A percentile compares a stretch with the other conserved stretches of the same genome.
Conservation (phyloP, 2,888 invertebrate genomes). For the Cheilosia pagana region DNA sequence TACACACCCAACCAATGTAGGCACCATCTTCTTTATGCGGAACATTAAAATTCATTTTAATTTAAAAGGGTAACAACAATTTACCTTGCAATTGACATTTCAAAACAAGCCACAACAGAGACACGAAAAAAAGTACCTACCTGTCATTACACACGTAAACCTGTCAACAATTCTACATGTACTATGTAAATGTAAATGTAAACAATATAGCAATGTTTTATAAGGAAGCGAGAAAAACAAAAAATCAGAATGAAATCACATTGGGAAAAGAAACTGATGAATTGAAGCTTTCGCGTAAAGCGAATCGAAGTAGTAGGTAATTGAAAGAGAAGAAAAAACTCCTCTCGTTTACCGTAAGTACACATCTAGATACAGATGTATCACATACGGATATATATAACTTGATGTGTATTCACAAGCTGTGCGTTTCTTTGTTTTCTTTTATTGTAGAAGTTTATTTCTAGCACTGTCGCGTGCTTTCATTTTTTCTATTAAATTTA, state of each 20-base stretch:
- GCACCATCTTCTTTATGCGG: background rate
- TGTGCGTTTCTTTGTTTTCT: slow-evolving; percentile 18
- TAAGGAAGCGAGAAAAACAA: slow-evolving; percentile 1
- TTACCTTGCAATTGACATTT: slow-evolving; percentile 64
- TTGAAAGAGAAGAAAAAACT: background rate
- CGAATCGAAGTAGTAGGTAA: slow-evolving; percentile 20
- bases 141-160: too few relatives aligned
- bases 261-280: slow-evolving; percentile 7
- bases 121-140: slow-evolving; percentile 21
- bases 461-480: slow-evolving; percentile 1
- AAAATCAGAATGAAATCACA: slow-evolving; percentile 32
- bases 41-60: slow-evolving; percentile 10
- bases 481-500: background rate
- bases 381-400: background rate
- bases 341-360: background rate
- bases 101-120: slow-evolving; percentile 41
- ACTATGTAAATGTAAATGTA: slow-evolving; percentile 14
- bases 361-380: too few relatives aligned
- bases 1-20: background rate
- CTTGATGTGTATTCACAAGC: background rate
- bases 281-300: slow-evolving; percentile 26
- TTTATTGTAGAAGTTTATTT: background rate
- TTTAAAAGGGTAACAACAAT: slow-evolving; percentile 24
- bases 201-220: slow-evolving; percentile 20
- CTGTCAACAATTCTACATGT: background rate